A percentile compares a stretch with the other conserved stretches of the same genome.
Conservation (phyloP, 2,113 vertebrate genomes). For the Daphoenositta chrysoptera region DNA sequence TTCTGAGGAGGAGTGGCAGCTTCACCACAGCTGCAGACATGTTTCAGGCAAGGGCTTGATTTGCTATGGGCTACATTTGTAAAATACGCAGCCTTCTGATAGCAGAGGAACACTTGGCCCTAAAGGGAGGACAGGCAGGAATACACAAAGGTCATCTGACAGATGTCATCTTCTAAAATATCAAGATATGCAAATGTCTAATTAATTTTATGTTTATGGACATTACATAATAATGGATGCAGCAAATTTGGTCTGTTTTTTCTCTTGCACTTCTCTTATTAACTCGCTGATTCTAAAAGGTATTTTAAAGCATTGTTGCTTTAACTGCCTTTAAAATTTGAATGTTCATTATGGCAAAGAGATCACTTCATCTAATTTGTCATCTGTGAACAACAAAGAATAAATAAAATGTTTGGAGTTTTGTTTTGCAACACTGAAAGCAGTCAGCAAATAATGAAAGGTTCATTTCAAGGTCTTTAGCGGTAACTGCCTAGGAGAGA, state of each 20-base stretch:
- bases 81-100: neutral
- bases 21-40: accelerated
- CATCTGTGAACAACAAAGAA: neutral
- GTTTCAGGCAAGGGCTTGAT: neutral
- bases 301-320: neutral
- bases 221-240: neutral
- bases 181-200: neutral
- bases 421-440: neutral
- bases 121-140: neutral
- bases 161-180: neutral
- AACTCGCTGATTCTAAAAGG: neutral
- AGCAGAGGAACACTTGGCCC: accelerated
- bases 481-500: neutral
- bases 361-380: neutral
- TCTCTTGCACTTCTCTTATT: neutral
- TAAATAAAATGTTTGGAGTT: neutral
- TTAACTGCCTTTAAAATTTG: neutral
- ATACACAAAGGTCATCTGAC: neutral
- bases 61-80: neutral
- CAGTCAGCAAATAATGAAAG: slow-evolving; percentile 17
- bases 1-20: neutral
- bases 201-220: neutral
- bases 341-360: neutral
- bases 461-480: slow-evolving; percentile 49
- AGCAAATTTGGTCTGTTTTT: neutral